Percentiles rank a stretch among this genome's conserved stretches.
phyloP scores from a whole-genome alignment of 2,113 vertebrate genomes.

The Pygoscelis adeliae region DNA sequence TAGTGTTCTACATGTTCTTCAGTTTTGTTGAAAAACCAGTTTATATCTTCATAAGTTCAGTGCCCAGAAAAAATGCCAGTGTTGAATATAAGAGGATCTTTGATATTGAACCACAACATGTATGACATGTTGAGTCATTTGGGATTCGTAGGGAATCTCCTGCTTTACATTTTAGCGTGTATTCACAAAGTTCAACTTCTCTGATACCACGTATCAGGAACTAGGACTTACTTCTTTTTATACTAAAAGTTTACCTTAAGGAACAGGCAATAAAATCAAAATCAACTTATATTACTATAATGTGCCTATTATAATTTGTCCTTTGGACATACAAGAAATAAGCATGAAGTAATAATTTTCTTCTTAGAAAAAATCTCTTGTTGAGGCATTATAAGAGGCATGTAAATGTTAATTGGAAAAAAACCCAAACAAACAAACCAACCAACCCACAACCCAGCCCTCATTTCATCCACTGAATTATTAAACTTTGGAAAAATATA shows the following conservation, averaged over 20 bases:
- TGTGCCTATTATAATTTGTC: background rate
- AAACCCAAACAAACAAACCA: background rate
- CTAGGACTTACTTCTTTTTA: background rate
- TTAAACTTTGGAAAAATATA: background rate
- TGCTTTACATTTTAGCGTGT: background rate
- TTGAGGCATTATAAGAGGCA: background rate
- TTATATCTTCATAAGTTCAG: background rate
- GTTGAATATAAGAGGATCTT: background rate
- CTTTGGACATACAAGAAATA: background rate
- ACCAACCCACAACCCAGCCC: background rate
- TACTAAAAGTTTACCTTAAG: background rate
- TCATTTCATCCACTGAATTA: background rate
- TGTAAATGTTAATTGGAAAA: background rate
- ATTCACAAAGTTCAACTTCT: background rate
- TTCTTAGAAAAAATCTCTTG: background rate
- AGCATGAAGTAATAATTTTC: background rate
- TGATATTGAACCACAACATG: background rate
- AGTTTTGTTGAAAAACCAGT: background rate
- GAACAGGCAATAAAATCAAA: background rate
- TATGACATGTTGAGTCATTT: background rate
- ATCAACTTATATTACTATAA: background rate
- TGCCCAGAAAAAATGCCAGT: background rate
- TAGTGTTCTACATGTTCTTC: background rate
- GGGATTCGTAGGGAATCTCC: background rate
- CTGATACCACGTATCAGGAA: background rate